Evolutionary conservation across 2,797 vertebrate species (phyloP).

Genomic region (Naso thynnoides): DNA sequence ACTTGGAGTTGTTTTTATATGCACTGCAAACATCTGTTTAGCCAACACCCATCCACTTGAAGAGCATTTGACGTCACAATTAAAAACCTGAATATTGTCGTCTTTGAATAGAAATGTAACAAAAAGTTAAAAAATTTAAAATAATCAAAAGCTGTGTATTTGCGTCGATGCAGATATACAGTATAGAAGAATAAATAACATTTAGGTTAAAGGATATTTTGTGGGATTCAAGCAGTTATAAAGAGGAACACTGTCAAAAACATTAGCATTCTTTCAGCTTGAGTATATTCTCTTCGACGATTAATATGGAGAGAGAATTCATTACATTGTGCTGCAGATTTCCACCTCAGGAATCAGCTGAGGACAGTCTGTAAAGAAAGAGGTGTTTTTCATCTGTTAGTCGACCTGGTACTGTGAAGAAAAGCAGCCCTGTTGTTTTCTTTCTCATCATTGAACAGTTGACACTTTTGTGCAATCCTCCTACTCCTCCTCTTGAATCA

Average conservation of each 20-base stretch:
- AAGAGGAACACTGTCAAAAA: constrained; percentile 69
- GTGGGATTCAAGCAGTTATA: constrained; percentile 64
- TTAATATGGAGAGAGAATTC: constrained; percentile 42
- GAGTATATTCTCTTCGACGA: constrained; percentile 59
- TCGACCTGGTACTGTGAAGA: constrained; percentile 58
- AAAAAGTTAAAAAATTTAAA: constrained; percentile 67
- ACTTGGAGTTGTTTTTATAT: constrained; percentile 18
- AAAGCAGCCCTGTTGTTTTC: constrained; percentile 66
- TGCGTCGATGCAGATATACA: constrained; percentile 70
- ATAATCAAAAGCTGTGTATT: constrained; percentile 62
- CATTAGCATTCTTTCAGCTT: constrained; percentile 65
- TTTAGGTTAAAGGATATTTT: constrained; percentile 53
- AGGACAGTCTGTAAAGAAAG: constrained; percentile 57
- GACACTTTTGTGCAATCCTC: constrained; percentile 60
- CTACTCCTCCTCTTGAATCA: constrained; percentile 29
- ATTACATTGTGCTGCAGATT: constrained; percentile 70
- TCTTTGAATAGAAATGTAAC: constrained; percentile 69
- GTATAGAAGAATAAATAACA: constrained; percentile 73
- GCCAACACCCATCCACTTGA: constrained; percentile 32
- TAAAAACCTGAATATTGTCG: constrained; percentile 72
- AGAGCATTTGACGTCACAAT: constrained; percentile 66
- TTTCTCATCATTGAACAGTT: constrained; percentile 44
- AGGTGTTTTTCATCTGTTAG: constrained; percentile 55
- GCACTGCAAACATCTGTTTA: constrained; percentile 25
- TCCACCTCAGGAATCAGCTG: constrained; percentile 43